These are phyloP conservation scores for Acomys russatus DNA, from an alignment of 2,797 vertebrate genomes.

Conservation along the genomic window DNA sequence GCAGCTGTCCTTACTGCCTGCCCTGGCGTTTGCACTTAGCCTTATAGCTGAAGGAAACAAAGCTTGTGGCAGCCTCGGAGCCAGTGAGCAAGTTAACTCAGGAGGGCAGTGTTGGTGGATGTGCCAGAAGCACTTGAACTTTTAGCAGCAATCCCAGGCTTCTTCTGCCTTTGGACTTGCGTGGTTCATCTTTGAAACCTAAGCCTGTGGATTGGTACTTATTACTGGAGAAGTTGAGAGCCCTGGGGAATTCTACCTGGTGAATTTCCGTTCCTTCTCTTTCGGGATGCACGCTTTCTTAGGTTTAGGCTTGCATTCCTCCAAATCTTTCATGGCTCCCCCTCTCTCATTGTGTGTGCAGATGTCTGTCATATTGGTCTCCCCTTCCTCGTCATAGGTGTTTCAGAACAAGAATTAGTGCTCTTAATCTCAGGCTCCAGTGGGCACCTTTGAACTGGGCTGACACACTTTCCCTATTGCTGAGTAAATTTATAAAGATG, in stretches of 20 bases:
- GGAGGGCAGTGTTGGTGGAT: conserved; percentile 2
- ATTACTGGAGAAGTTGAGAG: conserved; percentile 30
- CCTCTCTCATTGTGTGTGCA: background rate
- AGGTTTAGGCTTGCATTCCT: background rate
- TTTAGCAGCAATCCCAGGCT: background rate
- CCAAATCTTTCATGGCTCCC: background rate
- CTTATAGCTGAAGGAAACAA: conserved; percentile 5
- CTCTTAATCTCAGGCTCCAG: background rate
- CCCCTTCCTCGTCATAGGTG: background rate
- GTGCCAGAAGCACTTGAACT: conserved; percentile 56
- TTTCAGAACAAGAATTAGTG: background rate
- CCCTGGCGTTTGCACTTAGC: background rate
- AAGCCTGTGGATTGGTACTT: conserved; percentile 60
- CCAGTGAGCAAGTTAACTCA: conserved; percentile 29
- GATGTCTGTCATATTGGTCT: background rate
- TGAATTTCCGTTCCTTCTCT: background rate
- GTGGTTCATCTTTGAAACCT: background rate
- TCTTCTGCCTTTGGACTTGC: conserved; percentile 20
- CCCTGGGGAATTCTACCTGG: background rate
- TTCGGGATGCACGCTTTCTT: background rate
- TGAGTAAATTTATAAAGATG: conserved; percentile 19
- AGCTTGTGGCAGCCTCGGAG: background rate
- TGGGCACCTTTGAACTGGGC: background rate
- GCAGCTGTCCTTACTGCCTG: conserved; percentile 22
- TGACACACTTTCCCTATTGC: background rate